These are phyloP conservation scores for Hemiprocne comata DNA, from an alignment of 2,113 vertebrate species.

Conservation along the genomic window DNA sequence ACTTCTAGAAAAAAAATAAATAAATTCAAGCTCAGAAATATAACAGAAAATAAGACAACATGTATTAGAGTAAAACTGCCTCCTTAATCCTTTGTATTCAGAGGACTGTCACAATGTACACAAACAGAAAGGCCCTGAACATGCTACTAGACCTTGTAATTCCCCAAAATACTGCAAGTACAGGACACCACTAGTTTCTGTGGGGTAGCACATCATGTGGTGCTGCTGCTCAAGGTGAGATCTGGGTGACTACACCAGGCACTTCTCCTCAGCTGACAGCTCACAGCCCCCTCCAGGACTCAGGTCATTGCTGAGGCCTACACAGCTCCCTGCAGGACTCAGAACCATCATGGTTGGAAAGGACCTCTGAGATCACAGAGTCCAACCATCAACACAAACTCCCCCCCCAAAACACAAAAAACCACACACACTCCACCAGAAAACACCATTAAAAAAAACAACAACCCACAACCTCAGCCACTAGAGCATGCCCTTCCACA, in stretches of 20 bases:
- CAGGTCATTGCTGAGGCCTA: neutral
- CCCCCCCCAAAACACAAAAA: too few relatives aligned
- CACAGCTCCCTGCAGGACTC: neutral
- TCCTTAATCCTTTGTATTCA: neutral
- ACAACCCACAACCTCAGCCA: too few relatives aligned
- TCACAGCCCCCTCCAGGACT: neutral
- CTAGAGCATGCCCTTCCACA: too few relatives aligned
- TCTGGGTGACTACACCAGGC: neutral
- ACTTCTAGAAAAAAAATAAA: constrained; percentile 64
- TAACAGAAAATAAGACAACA: neutral
- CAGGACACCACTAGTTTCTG: neutral
- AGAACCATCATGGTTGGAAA: too few relatives aligned
- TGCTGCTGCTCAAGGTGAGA: neutral
- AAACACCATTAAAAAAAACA: too few relatives aligned
- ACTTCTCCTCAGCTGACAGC: neutral
- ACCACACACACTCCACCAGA: too few relatives aligned
- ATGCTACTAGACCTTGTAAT: neutral
- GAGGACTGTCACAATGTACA: neutral
- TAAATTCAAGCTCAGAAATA: neutral
- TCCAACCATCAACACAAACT: too few relatives aligned
- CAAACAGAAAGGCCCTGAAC: neutral
- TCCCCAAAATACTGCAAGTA: neutral
- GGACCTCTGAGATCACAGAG: too few relatives aligned
- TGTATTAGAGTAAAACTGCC: neutral
- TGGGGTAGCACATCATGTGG: neutral